Evolutionary conservation across 2,888 invertebrate species (phyloP).

Genomic region (Microplitis deprimator): DNA sequence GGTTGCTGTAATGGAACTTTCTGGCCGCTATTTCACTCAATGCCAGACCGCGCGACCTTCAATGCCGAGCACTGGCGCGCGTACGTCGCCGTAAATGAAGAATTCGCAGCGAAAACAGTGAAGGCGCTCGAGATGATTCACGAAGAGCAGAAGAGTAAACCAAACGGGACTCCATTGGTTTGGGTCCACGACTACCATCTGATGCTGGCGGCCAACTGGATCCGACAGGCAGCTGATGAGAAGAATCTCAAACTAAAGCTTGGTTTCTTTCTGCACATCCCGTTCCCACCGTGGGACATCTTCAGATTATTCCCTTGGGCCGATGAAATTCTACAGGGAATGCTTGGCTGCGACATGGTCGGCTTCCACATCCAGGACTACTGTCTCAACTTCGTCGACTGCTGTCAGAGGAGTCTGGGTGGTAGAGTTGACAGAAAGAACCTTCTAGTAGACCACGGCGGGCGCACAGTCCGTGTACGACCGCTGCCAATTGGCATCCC

Average conservation of each 20-base stretch:
- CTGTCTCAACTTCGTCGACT: conserved; percentile 92
- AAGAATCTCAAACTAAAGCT: conserved; percentile 83
- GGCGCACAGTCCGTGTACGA: conserved; percentile 86
- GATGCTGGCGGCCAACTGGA: conserved; percentile 93
- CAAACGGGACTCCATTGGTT: conserved; percentile 80
- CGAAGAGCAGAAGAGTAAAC: conserved; percentile 61
- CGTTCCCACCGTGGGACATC: conserved; percentile 95
- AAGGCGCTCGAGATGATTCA: conserved; percentile 62
- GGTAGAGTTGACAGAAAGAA: conserved; percentile 91
- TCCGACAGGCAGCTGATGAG: conserved; percentile 87
- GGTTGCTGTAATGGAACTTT: conserved; percentile 93
- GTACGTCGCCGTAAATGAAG: conserved; percentile 85
- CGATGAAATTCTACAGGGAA: conserved; percentile 93
- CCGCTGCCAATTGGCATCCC: conserved; percentile 93
- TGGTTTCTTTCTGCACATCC: conserved; percentile 95
- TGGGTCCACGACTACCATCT: conserved; percentile 97
- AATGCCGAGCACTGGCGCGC: conserved; percentile 87
- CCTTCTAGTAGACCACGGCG: conserved; percentile 88
- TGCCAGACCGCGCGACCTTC: conserved; percentile 90
- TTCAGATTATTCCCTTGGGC: conserved; percentile 92
- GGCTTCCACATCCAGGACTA: conserved; percentile 94
- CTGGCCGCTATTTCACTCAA: conserved; percentile 94
- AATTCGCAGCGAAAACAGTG: conserved; percentile 87
- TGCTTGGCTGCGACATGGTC: conserved; percentile 93
- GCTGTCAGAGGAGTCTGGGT: conserved; percentile 88